These are phyloP conservation scores for Leiothrix lutea DNA, from an alignment of 2,113 vertebrate genomes.

Conservation along the genomic window DNA sequence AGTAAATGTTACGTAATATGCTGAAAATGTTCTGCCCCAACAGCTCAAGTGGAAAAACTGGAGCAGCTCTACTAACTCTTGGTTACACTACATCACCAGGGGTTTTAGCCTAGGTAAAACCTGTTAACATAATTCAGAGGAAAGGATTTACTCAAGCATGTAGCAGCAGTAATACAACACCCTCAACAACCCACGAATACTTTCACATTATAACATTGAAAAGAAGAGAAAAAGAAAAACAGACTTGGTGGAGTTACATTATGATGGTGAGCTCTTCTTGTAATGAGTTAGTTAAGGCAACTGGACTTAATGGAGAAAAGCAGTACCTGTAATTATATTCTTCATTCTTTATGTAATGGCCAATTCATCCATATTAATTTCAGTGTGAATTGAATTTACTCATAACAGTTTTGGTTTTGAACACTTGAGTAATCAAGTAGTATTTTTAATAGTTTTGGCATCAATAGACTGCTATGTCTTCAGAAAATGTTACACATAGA, in stretches of 20 bases:
- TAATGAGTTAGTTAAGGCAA: slow-evolving; percentile 41
- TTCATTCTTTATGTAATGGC: not conserved
- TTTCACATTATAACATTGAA: not conserved
- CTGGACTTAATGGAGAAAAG: slow-evolving; percentile 40
- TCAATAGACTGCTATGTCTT: not conserved
- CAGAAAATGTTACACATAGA: not conserved
- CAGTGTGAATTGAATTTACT: not conserved
- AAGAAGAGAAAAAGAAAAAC: not conserved
- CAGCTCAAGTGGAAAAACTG: slow-evolving; percentile 5
- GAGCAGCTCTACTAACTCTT: not conserved
- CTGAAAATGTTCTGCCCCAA: not conserved
- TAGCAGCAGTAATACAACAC: not conserved
- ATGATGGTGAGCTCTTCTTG: slow-evolving; percentile 64
- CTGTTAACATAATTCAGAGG: not conserved
- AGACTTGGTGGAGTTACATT: slow-evolving; percentile 71
- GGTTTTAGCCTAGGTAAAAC: not conserved
- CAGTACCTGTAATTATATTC: slow-evolving; percentile 41
- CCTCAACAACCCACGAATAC: not conserved
- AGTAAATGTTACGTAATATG: not conserved
- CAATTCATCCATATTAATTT: not conserved
- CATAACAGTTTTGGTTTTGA: not conserved
- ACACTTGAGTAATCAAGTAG: not conserved
- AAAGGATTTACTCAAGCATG: not conserved
- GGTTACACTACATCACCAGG: not conserved
- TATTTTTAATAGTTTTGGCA: not conserved